Evolutionary conservation across 2,113 vertebrate species (phyloP), one percentile per base, ranked within the genome.

Genomic region (Xiphophorus couchianus): DNA sequence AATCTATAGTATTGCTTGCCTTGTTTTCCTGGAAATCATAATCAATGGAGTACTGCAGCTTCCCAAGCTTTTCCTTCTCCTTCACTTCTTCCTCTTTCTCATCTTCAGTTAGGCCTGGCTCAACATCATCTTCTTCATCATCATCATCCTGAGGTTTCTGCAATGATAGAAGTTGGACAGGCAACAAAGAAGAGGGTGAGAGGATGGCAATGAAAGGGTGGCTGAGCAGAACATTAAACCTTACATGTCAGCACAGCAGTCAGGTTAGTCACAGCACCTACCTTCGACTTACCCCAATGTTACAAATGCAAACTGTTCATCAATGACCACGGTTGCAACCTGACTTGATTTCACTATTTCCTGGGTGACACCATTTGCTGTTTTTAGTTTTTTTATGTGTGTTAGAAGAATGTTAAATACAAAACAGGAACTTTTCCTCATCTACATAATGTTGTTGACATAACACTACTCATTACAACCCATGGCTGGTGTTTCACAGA

Each of bases 11-110:
- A 42, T 63, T 12, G 4, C 88, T 81, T 73, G 96, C 98, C 97
- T 98, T 97, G 89, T 96, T 98, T 2, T 96, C 96, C 90, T 97
- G 96, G 90, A 99, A 99, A 73, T 99, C 97, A 0, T 99, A 99
- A 86, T 99, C 98, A 74, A 99, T 90, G 0, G 97, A 99, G 89
- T 98, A 99, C 92, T 99, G 98, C 84, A 99, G 88, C 86, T 99
- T 99, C 67, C 98, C 98, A 29, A 99, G 93, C 87, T 99, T 98
- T 90, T 99, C 98, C 0, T 97, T 97, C 87, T 99, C 97, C 76
- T 98, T 98, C 88, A 97, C 96, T 71, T 98, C 97, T 62, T 99
- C 98, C 14, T 96, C 96, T 78, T 99, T 97, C 0, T 96, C 98
- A 69, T 98, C 98, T n/a, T 96, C 97, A 0, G 97, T 97, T 83